Base-by-base conservation (phyloP, 2,113 vertebrate genomes). In the Todiramphus chloris region DNA sequence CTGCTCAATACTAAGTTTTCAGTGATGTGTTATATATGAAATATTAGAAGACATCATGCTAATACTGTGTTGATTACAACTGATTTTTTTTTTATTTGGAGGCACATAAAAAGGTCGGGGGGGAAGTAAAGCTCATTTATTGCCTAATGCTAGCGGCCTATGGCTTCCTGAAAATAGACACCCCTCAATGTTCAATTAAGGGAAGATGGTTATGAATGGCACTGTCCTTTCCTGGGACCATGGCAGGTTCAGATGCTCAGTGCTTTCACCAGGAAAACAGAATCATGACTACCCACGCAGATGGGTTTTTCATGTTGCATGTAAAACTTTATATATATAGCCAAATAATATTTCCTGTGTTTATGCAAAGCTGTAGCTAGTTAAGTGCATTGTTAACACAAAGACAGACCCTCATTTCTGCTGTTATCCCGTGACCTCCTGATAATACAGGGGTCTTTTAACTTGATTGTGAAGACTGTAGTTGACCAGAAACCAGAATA, bases 1-100 rank as follows among this genome's bases (percentile, higher is more conserved):
- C 85, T 97, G 80, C 93, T 97, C 94, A 95, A 96, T 97, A 94
- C 93, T 89, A 91, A 88, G 85, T 93, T 96, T 96, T 97, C 53
- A 84, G 77, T 93, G 93, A 97, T 88, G 90, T 95, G 59, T 89
- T 93, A 63, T 95, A 91, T 88, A 50, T 92, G 68, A 96, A 90
- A 92, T 97, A 90, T 63, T 92, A 91, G 83, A 97, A 92, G 94
- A 90, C 85, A 95, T 69, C 91, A 75, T 90, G 39, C 92, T 93
- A 93, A 94, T 92, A 62, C 58, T 76, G 28, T 75, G 63, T 94
- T 95, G 93, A 88, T 90, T 92, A 84, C 90, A 89, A 77, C 59
- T 37, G 90, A 77, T 51, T 68, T 92, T 92, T 96, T 95, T 83
- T 41, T 67, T 43, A 92, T 95, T 93, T 94, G 75, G 82, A 85